Base-by-base conservation (phyloP, 2,113 vertebrate species). In the Chelonoidis abingdonii region DNA sequence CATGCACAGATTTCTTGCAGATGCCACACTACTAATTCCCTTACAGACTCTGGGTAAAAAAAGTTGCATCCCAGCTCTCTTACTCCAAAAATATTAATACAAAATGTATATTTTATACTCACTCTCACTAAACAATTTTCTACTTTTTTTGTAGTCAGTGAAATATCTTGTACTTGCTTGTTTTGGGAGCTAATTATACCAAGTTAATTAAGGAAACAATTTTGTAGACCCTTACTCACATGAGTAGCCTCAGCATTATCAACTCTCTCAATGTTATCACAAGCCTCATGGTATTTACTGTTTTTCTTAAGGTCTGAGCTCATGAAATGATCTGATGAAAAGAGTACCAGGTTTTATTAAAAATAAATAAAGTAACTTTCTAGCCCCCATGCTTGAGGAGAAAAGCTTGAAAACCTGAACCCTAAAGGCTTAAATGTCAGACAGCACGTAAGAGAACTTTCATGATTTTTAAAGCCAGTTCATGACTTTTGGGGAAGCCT, bases 41-140 rank as follows among this genome's bases (percentile, higher is more conserved):
- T 47, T 0, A 38, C 3, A 50, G n/a, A 2, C 5, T 82, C 49
- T 76, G 1, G 0, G 16, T 11, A 44, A 2, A 19, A 54, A 0
- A 4, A 75, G 38, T 80, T 83, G 85, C 4, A 44, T 72, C 88
- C 83, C 7, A 59, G 25, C 21, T 44, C 83, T 76, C 10, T 27
- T 83, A 57, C 1, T 57, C 53, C 62, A 85, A 72, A 80, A 87
- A 69, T 35, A 1, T 76, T n/a, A 80, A 35, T 47, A 27, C 35
- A n/a, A 19, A 8, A 69, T 10, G 14, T n/a, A n/a, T n/a, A 69
- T 69, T 80, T 84, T 35, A 50, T 62, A 72, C 50, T 53, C 83
- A 47, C 52, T 0, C 8, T 59, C 44, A 14, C 57, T 80, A 19
- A 86, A 49, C 17, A 83, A 12, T 41, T 89, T 62, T 83, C 29